Conservation (phyloP, 2,113 vertebrate genomes). For the Calyptommatus sinebrachiatus region DNA sequence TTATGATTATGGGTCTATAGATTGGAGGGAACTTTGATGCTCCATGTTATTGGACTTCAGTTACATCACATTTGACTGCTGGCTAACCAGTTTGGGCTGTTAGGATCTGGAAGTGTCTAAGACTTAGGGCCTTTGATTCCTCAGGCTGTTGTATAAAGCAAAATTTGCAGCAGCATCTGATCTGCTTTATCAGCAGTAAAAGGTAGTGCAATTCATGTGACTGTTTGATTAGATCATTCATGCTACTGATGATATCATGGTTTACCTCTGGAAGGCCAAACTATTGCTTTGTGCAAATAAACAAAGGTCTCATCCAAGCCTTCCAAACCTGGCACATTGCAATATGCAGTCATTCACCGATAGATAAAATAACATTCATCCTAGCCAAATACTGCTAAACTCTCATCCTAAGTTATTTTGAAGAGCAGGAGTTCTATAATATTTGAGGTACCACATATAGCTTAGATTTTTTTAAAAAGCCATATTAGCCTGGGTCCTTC, state of each 20-base stretch:
- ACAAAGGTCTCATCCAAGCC: conserved; percentile 5
- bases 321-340: neutral
- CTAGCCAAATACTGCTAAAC: neutral
- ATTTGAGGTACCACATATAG: neutral
- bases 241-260: neutral
- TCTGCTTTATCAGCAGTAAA: conserved; percentile 3
- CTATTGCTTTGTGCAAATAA: conserved; percentile 26
- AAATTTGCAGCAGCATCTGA: conserved; percentile 33
- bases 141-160: conserved; percentile 33
- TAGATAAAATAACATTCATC: neutral
- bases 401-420: neutral
- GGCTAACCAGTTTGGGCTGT: neutral
- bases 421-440: neutral
- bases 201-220: neutral
- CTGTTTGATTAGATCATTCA: neutral
- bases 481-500: too few relatives aligned
- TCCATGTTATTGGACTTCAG: neutral
- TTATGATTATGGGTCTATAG: too few relatives aligned
- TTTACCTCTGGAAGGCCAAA: conserved; percentile 37
- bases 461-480: neutral
- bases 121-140: too few relatives aligned
- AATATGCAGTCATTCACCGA: neutral
- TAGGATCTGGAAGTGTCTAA: neutral
- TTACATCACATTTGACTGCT: neutral
- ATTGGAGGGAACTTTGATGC: neutral